A percentile compares a stretch with the other conserved stretches of the same genome.
Conservation (phyloP, 2,797 vertebrate genomes). For the Myripristis murdjan region DNA sequence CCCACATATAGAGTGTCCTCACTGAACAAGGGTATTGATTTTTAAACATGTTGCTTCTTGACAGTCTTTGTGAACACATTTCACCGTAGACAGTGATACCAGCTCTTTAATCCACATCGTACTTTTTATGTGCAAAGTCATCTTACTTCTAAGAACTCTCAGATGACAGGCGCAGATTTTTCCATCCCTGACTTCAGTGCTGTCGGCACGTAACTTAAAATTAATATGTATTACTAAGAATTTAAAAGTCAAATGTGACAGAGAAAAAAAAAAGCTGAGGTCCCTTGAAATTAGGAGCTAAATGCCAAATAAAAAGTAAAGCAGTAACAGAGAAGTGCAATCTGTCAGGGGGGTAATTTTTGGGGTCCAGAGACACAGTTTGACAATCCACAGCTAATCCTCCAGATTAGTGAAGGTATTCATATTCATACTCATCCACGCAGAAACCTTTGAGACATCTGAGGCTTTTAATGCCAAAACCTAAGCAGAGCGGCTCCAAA, state of each 20-base stretch:
- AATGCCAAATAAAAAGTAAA: slow-evolving; percentile 41
- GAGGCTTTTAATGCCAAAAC: slow-evolving; percentile 37
- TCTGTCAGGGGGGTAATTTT: slow-evolving; percentile 31
- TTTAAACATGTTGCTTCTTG: neutral
- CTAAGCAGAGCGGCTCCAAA: slow-evolving; percentile 31
- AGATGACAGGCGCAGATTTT: slow-evolving; percentile 30
- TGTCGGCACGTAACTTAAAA: slow-evolving; percentile 12
- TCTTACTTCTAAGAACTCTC: slow-evolving; percentile 17
- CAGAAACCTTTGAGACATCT: slow-evolving; percentile 59
- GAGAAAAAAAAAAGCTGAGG: slow-evolving; percentile 19
- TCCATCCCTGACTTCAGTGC: neutral
- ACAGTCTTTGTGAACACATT: slow-evolving; percentile 8
- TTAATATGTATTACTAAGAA: slow-evolving; percentile 40
- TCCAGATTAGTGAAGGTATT: slow-evolving; percentile 70
- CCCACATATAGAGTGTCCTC: too few relatives aligned
- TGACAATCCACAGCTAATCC: slow-evolving; percentile 68
- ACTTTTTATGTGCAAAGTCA: slow-evolving; percentile 32
- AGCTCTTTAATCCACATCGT: slow-evolving; percentile 17
- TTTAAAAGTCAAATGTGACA: slow-evolving; percentile 57
- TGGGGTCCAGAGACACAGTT: slow-evolving; percentile 43
- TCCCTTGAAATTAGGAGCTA: slow-evolving; percentile 42
- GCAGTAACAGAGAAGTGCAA: slow-evolving; percentile 23
- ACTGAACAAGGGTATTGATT: neutral
- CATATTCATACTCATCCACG: slow-evolving; percentile 50
- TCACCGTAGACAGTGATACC: neutral